Percentiles rank a stretch among this genome's conserved stretches.
Conservation (phyloP, 1,140 invertebrate species). For the Brachionus sp. region DNA sequence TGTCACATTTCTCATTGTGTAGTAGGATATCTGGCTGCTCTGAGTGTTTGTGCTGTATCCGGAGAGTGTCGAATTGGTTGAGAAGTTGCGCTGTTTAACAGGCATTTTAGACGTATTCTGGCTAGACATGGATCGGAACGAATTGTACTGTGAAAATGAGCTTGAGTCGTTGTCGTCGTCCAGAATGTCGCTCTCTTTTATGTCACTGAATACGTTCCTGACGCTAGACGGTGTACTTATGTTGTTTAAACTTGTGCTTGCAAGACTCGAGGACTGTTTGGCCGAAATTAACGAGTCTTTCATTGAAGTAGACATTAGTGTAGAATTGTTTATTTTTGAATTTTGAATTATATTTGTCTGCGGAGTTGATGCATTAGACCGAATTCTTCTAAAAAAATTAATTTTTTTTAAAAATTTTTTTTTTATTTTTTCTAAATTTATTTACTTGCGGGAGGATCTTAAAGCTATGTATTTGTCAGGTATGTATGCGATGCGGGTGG, state of each 20-base stretch:
- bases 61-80: neutral
- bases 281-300: neutral
- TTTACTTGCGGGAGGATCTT: constrained; percentile 27
- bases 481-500: constrained; percentile 19
- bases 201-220: neutral
- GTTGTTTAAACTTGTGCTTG: neutral
- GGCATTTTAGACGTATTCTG: neutral
- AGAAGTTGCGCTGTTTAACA: neutral
- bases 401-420: neutral
- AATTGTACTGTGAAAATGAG: neutral
- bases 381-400: neutral
- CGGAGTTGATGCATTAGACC: neutral
- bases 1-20: neutral
- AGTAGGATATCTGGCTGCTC: neutral
- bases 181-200: constrained; percentile 45
- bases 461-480: constrained; percentile 44
- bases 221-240: neutral
- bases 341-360: neutral
- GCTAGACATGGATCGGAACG: neutral
- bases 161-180: constrained; percentile 16
- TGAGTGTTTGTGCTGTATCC: neutral
- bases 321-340: neutral
- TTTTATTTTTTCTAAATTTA: neutral
- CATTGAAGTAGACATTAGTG: constrained; percentile 14
- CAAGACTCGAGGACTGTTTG: neutral